Percentiles rank a stretch among this genome's conserved stretches.
These are phyloP conservation scores for Drosophila tanythrix DNA, from an alignment of 2,888 invertebrate species.

Conservation along the genomic window DNA sequence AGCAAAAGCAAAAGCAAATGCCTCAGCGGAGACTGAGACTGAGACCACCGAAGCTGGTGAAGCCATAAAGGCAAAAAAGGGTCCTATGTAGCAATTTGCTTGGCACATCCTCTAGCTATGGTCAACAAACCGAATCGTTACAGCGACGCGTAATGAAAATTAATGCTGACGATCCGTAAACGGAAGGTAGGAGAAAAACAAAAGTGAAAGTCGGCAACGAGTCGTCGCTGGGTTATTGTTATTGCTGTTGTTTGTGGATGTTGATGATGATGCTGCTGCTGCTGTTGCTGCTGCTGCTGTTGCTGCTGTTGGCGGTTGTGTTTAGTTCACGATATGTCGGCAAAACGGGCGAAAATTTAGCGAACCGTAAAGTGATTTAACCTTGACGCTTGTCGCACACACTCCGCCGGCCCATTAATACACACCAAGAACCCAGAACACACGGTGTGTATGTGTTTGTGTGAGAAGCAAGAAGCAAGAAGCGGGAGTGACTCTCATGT, in stretches of 20 bases:
- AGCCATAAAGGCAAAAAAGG: constrained; percentile 61
- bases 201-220: constrained; percentile 62
- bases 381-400: constrained; percentile 76
- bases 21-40: background rate
- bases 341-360: constrained; percentile 66
- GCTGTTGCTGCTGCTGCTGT: background rate
- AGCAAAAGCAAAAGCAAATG: constrained; percentile 2
- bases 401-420: constrained; percentile 59
- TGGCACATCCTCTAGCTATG: constrained; percentile 52
- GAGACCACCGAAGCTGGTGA: background rate
- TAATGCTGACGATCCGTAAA: constrained; percentile 81
- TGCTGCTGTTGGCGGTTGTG: constrained; percentile 21
- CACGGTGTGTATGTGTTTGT: background rate
- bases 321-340: constrained; percentile 41
- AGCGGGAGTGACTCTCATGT: background rate
- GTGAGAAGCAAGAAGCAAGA: background rate
- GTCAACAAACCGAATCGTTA: constrained; percentile 80
- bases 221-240: constrained; percentile 3
- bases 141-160: constrained; percentile 78
- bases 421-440: constrained; percentile 39
- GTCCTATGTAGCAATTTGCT: constrained; percentile 61
- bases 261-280: background rate
- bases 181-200: constrained; percentile 49
- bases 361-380: constrained; percentile 80
- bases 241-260: constrained; percentile 1